Conservation (phyloP, 2,113 vertebrate species). For the Rhinolophus ferrumequinum region DNA sequence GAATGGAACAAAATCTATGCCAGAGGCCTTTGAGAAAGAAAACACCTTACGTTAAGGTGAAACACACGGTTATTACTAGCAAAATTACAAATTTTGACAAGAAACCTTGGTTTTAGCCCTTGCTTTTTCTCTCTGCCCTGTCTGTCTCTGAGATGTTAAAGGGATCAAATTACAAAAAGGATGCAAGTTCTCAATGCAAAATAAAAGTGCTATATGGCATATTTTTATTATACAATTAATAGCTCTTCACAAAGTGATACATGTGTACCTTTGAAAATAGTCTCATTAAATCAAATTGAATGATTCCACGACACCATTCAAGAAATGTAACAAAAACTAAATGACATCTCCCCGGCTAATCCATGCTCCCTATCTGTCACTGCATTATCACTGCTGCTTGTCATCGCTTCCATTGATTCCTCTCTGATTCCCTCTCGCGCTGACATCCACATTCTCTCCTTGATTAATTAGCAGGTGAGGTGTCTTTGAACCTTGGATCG, state of each 20-base stretch:
- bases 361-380: not conserved
- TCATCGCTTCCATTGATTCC: not conserved
- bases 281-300: not conserved
- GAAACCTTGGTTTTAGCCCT: not conserved
- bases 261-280: not conserved
- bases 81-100: constrained; percentile 16
- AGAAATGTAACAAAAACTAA: not conserved
- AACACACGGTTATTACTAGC: not conserved
- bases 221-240: not conserved
- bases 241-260: not conserved
- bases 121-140: not conserved
- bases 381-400: not conserved
- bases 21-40: not conserved
- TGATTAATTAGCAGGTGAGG: not conserved
- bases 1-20: not conserved
- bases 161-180: not conserved
- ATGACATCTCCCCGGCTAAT: not conserved
- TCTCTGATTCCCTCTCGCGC: not conserved
- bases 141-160: not conserved
- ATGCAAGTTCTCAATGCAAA: not conserved
- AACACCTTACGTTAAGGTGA: not conserved
- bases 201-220: not conserved
- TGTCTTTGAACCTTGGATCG: not conserved
- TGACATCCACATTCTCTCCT: not conserved
- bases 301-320: not conserved